Evolutionary conservation across 2,888 invertebrate species (phyloP).

Genomic region (Eucera pruinosa): DNA sequence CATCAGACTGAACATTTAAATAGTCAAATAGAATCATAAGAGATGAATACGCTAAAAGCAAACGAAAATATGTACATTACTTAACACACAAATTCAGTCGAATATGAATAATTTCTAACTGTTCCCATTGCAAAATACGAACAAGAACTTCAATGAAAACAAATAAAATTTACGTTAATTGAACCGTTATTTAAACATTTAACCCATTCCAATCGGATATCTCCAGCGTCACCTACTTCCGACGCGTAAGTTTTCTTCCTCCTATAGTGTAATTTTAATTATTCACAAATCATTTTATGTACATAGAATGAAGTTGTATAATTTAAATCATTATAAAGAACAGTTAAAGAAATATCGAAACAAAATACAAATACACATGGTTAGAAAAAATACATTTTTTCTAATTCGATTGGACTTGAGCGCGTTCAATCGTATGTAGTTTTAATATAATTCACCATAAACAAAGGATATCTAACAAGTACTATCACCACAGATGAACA

Average conservation of each 20-base stretch:
- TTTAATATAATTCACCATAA: not conserved
- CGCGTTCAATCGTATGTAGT: not conserved
- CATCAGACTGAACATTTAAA: conserved; percentile 19
- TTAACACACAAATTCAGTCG: too few species aligned
- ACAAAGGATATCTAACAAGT: too few species aligned
- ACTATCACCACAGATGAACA: too few species aligned
- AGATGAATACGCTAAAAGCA: not conserved
- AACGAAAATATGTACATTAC: too few species aligned
- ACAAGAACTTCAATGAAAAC: not conserved
- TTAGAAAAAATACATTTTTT: not conserved
- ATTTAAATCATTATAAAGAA: not conserved
- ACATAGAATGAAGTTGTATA: not conserved
- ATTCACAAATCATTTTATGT: not conserved
- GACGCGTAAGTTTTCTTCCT: too few species aligned
- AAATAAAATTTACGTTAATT: conserved; percentile 22
- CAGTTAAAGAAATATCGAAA: not conserved
- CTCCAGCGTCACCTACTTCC: too few species aligned
- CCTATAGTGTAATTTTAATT: too few species aligned
- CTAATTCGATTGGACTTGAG: conserved; percentile 19
- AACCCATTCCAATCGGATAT: too few species aligned
- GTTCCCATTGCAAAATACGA: not conserved
- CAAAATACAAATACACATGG: not conserved
- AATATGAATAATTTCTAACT: too few species aligned
- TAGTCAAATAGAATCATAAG: not conserved
- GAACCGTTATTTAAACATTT: conserved; percentile 13